Evolutionary conservation across 2,888 invertebrate genomes (phyloP).

Genomic region (Apamea epomidion): DNA sequence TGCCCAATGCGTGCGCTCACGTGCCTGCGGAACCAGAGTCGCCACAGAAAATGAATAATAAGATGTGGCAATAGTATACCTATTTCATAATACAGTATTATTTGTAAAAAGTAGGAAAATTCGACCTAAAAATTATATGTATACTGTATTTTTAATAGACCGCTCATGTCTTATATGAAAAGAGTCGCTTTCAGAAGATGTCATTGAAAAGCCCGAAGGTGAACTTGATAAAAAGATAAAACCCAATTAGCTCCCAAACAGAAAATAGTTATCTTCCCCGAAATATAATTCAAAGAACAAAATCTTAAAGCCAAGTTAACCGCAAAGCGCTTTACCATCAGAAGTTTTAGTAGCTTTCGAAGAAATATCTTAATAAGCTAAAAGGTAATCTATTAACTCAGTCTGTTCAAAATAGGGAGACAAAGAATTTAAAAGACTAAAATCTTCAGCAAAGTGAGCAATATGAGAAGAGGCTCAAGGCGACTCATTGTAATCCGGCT

Average conservation of each 20-base stretch:
- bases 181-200: background rate
- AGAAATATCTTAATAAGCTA: conserved; percentile 50
- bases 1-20: conserved; percentile 70
- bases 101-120: background rate
- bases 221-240: background rate
- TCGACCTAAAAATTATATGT: background rate
- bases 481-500: conserved; percentile 75
- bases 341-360: conserved; percentile 5
- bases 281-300: conserved; percentile 26
- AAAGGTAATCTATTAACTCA: conserved; percentile 56
- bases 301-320: conserved; percentile 13
- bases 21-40: conserved; percentile 49
- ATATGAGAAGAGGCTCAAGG: conserved; percentile 66
- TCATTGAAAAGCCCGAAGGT: background rate
- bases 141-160: background rate
- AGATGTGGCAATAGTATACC: conserved; percentile 25
- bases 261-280: background rate
- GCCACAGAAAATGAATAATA: conserved; percentile 43
- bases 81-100: background rate
- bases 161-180: background rate
- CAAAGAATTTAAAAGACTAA: conserved; percentile 58
- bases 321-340: conserved; percentile 7
- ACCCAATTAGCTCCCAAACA: conserved; percentile 13
- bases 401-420: conserved; percentile 40
- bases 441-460: conserved; percentile 68